phyloP scores from a whole-genome alignment of 2,888 invertebrate species.

The Lasioglossum lativentre region DNA sequence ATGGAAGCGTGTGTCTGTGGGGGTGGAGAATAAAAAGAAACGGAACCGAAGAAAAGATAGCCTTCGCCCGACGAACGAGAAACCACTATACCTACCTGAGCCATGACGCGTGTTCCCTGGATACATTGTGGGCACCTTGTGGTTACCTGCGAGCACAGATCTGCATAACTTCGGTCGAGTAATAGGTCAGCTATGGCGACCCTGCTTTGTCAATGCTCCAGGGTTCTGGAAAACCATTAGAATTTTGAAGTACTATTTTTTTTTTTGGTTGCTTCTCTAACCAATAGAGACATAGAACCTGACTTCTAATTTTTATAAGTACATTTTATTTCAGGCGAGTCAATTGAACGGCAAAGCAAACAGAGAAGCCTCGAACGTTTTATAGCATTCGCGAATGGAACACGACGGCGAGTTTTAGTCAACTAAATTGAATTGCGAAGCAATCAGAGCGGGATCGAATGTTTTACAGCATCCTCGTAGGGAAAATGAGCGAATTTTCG shows the following conservation, averaged over 20 bases:
- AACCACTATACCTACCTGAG: conserved; percentile 57
- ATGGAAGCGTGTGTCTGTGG: not conserved
- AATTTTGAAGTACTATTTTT: not conserved
- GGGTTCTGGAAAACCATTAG: not conserved
- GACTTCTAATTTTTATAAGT: not conserved
- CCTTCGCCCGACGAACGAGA: conserved; percentile 38
- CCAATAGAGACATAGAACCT: not conserved
- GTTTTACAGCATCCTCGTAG: not conserved
- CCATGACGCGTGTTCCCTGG: conserved; percentile 37
- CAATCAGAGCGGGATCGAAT: not conserved
- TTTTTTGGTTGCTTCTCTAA: too few species aligned
- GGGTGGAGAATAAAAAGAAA: conserved; percentile 53
- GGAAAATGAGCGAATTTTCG: not conserved
- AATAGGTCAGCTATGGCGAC: not conserved
- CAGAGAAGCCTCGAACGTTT: not conserved
- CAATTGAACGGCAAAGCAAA: not conserved
- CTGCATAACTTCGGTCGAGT: not conserved
- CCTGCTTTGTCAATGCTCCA: not conserved
- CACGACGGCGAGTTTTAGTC: not conserved
- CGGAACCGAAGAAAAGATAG: conserved; percentile 47
- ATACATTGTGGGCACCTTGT: conserved; percentile 1
- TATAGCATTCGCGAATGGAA: not conserved
- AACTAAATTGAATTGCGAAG: not conserved
- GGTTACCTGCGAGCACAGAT: conserved; percentile 5
- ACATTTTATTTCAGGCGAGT: too few species aligned